These are phyloP conservation scores for Harmothoe impar DNA, from an alignment of 2,888 invertebrate species.

Conservation along the genomic window DNA sequence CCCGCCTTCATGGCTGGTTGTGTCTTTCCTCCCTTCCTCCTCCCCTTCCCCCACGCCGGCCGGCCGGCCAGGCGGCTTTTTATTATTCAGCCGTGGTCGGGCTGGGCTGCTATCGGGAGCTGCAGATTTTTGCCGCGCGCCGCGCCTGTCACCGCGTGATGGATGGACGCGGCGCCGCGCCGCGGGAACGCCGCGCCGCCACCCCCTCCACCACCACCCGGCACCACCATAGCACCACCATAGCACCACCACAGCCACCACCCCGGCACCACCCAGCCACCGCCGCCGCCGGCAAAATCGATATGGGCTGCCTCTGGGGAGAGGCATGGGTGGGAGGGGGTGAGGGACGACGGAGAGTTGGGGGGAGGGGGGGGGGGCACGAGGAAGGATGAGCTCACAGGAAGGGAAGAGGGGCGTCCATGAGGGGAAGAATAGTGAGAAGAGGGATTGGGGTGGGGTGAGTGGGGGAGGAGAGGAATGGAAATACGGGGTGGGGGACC, in stretches of 20 bases:
- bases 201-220: neutral
- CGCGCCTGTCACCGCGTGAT: slow-evolving; percentile 53
- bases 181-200: neutral
- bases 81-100: neutral
- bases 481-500: neutral
- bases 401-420: neutral
- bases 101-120: slow-evolving; percentile 33
- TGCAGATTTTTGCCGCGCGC: slow-evolving; percentile 43
- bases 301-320: slow-evolving; percentile 25
- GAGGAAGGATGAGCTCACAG: neutral
- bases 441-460: neutral
- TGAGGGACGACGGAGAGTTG: neutral
- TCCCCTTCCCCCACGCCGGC: neutral
- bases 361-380: neutral
- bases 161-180: slow-evolving; percentile 46
- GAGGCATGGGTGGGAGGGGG: neutral
- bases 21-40: too few relatives aligned
- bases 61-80: neutral
- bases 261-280: too few relatives aligned
- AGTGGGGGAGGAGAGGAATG: neutral
- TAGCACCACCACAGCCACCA: neutral
- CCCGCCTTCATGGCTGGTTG: too few relatives aligned
- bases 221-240: neutral
- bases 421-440: neutral
- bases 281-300: slow-evolving; percentile 48